Conservation (phyloP, 1,140 invertebrate species). For the Popillia japonica region DNA sequence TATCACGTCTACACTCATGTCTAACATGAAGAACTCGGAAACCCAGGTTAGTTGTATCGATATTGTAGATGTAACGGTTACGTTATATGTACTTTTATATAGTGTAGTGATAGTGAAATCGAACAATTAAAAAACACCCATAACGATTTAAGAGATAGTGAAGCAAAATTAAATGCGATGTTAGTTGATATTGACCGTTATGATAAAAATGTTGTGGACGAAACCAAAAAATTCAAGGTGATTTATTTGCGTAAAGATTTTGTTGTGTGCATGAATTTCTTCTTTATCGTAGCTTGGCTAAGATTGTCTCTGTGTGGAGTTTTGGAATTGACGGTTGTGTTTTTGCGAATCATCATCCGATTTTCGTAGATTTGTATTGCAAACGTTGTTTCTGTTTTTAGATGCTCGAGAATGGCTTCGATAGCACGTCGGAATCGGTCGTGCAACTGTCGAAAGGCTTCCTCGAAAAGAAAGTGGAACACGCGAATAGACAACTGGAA, state of each 20-base stretch:
- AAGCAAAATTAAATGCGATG: constrained; percentile 56
- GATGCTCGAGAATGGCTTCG: constrained; percentile 40
- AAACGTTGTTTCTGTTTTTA: not conserved
- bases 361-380: too few relatives aligned
- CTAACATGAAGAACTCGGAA: constrained; percentile 58
- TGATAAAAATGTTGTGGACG: constrained; percentile 40
- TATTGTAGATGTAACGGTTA: not conserved
- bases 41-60: constrained; percentile 56
- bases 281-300: not conserved
- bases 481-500: constrained; percentile 52
- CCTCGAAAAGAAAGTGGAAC: constrained; percentile 53
- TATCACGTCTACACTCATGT: constrained; percentile 59
- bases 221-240: constrained; percentile 45
- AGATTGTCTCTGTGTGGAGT: not conserved
- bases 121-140: constrained; percentile 56
- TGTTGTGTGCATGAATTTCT: constrained; percentile 21
- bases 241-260: constrained; percentile 9
- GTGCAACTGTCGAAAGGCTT: constrained; percentile 46
- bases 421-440: constrained; percentile 41
- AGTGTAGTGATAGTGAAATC: constrained; percentile 49
- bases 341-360: too few relatives aligned
- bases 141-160: constrained; percentile 58
- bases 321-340: too few relatives aligned
- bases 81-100: constrained; percentile 5
- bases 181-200: constrained; percentile 50